A percentile compares a stretch with the other conserved stretches of the same genome.
phyloP scores from a whole-genome alignment of 2,888 invertebrate genomes.

The Sepioteuthis lessoniana region DNA sequence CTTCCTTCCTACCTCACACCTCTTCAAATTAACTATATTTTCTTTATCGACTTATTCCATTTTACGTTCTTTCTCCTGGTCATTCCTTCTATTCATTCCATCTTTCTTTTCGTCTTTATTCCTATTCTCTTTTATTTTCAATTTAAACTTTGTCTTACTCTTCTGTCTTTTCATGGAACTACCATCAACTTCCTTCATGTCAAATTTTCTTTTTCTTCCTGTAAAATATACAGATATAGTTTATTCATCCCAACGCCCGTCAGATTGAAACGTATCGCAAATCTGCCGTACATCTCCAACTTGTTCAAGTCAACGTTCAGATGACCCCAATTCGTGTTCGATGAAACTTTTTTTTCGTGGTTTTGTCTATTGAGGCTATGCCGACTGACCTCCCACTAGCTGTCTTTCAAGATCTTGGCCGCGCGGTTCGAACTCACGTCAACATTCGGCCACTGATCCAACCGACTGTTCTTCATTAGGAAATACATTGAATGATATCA shows the following conservation, averaged over 20 bases:
- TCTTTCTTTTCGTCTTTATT: too few species aligned
- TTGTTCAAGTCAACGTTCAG: not conserved
- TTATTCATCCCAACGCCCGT: not conserved
- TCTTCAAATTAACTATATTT: too few species aligned
- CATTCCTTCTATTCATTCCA: too few species aligned
- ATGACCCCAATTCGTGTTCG: not conserved
- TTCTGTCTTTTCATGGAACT: not conserved
- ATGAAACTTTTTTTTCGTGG: not conserved
- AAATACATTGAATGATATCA: not conserved
- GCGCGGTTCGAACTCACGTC: not conserved
- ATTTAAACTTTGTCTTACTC: not conserved
- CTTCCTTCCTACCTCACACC: too few species aligned
- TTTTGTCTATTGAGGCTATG: not conserved
- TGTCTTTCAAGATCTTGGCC: not conserved
- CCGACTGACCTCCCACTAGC: not conserved
- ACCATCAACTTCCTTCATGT: not conserved
- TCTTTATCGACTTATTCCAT: too few species aligned
- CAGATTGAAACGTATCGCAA: not conserved
- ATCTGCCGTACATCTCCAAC: not conserved
- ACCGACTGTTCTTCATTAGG: not conserved
- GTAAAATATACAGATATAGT: not conserved
- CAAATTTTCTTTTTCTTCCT: too few species aligned
- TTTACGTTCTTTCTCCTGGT: too few species aligned
- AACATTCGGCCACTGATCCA: not conserved
- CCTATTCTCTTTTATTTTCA: too few species aligned